Evolutionary conservation across 35 echinoderm and acorn worm species (phyloP).

Genomic region (Acanthaster planci): DNA sequence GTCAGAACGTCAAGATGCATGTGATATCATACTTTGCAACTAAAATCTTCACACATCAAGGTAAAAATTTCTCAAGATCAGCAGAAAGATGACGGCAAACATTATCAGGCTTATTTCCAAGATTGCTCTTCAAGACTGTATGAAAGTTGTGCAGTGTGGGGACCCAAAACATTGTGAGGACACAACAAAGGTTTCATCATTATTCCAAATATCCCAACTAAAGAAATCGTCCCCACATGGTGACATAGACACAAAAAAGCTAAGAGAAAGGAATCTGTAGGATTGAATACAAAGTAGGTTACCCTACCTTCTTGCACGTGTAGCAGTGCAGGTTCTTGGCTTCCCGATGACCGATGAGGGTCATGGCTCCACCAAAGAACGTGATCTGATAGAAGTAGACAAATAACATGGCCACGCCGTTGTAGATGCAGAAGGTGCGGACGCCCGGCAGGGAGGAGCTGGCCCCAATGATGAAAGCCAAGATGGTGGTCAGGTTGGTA

Average conservation of each 20-base stretch:
- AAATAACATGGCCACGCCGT: slow-evolving; percentile 89
- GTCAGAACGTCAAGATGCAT: background rate
- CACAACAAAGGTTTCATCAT: too few relatives aligned
- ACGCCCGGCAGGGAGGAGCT: slow-evolving; percentile 73
- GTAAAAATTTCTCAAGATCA: too few relatives aligned
- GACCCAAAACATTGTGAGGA: too few relatives aligned
- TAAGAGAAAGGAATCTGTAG: too few relatives aligned
- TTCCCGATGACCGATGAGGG: slow-evolving; percentile 75
- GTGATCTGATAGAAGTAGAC: slow-evolving; percentile 97
- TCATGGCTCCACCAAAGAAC: slow-evolving; percentile 97
- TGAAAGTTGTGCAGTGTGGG: too few relatives aligned
- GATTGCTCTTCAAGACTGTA: too few relatives aligned
- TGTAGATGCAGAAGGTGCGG: slow-evolving; percentile 83
- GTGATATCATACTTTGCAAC: background rate
- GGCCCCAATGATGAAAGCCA: slow-evolving; percentile 90
- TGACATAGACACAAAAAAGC: too few relatives aligned
- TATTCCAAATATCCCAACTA: too few relatives aligned
- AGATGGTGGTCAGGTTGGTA: slow-evolving; percentile 87
- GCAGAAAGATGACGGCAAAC: too few relatives aligned
- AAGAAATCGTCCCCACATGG: too few relatives aligned
- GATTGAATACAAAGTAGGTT: too few relatives aligned
- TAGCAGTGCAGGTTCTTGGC: slow-evolving; percentile 88
- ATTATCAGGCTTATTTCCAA: too few relatives aligned
- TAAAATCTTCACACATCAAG: background rate
- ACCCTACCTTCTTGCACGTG: slow-evolving; percentile 76